Base-by-base conservation (phyloP, 2,113 vertebrate species). In the Centropus unirufus region DNA sequence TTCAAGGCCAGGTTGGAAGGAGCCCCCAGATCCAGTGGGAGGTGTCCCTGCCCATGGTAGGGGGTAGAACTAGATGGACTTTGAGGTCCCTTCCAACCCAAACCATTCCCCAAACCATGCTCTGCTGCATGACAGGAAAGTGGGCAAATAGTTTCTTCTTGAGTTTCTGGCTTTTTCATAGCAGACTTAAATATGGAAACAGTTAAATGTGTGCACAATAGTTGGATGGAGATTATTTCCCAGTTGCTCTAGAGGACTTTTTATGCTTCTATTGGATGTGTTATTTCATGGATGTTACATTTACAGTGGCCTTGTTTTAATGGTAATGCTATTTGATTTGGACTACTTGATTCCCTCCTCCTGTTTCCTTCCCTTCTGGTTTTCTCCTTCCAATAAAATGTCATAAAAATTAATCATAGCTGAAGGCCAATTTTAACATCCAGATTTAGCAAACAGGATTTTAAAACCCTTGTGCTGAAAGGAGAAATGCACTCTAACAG, bases 341-440 rank as follows among this genome's bases (percentile, higher is more conserved):
- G 55, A 44, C 68, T 59, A 30, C 86, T 90, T 17, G 73, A 61
- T 87, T 81, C 90, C 68, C 66, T 89, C 87, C 87, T 93, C 62
- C 84, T 68, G 62, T 54, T 92, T 87, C 87, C 70, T 95, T 89
- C 87, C 58, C 62, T 96, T 93, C 85, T 1, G 10, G 52, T 83
- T 63, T 68, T n/a, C 36, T 58, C 66, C 67, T 88, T 90, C 88
- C 92, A 95, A 40, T 89, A 77, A 94, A 67, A 89, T 2, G 26
- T 93, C 86, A 86, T 83, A 75, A 92, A 82, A 92, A 89, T 75
- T 86, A 88, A 89, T 96, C 68, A 6, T 61, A 27, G 58, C 83
- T 30, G 11, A 88, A 72, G 68, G 89, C 83, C 72, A 67, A 8
- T 67, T 86, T 90, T 74, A 90, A 52, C 79, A 83, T 95, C 87